phyloP scores from a whole-genome alignment of 37 sponge, comb jelly and placozoan species.

The Amphimedon queenslandica region DNA sequence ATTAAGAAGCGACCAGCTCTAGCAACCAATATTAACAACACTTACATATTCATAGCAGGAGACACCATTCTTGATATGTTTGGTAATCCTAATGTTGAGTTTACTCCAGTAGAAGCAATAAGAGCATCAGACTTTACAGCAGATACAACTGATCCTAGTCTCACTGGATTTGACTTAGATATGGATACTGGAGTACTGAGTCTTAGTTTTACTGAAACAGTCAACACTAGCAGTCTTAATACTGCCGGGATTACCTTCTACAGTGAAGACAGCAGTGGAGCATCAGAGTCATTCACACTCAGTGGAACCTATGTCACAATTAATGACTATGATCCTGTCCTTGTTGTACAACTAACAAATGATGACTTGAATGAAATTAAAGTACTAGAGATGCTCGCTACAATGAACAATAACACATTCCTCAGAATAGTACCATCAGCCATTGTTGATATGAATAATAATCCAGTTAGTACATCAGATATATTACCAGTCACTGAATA shows the following conservation, averaged over 20 bases:
- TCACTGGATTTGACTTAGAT: conserved; percentile 63
- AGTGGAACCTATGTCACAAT: conserved; percentile 45
- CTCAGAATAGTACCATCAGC: conserved; percentile 27
- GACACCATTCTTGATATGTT: conserved; percentile 60
- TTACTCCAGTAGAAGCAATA: conserved; percentile 10
- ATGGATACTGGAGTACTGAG: conserved; percentile 71
- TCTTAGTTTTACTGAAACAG: conserved; percentile 71
- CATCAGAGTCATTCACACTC: conserved; percentile 37
- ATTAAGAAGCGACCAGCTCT: conserved; percentile 54
- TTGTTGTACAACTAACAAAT: conserved; percentile 48
- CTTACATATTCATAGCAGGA: conserved; percentile 45
- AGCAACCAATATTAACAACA: conserved; percentile 40
- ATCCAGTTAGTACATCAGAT: conserved; percentile 16
- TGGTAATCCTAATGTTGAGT: conserved; percentile 45
- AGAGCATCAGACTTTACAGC: conserved; percentile 4
- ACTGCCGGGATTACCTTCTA: conserved; percentile 59
- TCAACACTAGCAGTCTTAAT: conserved; percentile 63
- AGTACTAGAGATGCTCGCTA: conserved; percentile 36
- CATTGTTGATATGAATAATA: conserved; percentile 70
- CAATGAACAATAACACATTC: conserved; percentile 38
- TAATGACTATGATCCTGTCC: conserved; percentile 25
- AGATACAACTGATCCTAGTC: conserved; percentile 42
- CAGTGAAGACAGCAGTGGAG: conserved; percentile 7
- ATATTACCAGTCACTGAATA: conserved; percentile 9
- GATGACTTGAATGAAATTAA: conserved; percentile 83